These are phyloP conservation scores for Plebejus argus DNA, from an alignment of 2,888 invertebrate species.

Conservation along the genomic window DNA sequence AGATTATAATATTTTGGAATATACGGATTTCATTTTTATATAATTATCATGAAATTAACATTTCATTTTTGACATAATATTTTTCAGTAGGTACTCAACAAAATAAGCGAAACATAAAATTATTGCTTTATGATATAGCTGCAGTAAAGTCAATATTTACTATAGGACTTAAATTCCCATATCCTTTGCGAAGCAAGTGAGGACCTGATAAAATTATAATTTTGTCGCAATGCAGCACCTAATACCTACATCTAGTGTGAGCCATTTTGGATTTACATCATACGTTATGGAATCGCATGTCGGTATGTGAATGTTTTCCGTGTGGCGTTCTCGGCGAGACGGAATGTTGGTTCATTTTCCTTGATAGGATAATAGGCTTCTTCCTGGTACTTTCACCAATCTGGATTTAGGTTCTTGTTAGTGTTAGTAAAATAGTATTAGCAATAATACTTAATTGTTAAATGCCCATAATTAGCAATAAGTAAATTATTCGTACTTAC, in stretches of 20 bases:
- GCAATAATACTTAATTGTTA: no score
- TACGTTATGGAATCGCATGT: neutral
- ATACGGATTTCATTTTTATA: no score
- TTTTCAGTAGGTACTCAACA: no score
- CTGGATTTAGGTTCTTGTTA: no score
- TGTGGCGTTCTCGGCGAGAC: neutral
- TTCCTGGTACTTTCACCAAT: neutral
- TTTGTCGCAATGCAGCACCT: conserved; percentile 17
- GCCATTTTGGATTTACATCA: conserved; percentile 1
- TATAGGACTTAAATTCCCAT: neutral
- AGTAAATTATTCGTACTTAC: no score
- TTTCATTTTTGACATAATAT: no score
- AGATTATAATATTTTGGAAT: no score
- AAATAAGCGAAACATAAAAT: no score
- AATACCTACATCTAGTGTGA: neutral
- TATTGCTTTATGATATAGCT: no score
- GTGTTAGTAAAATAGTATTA: no score
- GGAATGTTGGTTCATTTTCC: neutral
- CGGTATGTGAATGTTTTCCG: neutral
- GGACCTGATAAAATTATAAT: conserved; percentile 1
- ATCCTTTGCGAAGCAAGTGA: neutral
- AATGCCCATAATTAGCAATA: no score
- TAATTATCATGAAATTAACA: no score
- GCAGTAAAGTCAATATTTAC: neutral
- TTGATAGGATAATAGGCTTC: neutral